Evolutionary conservation across 2,113 vertebrate species (phyloP), one percentile per base, ranked within the genome.

Genomic region (Phrynosoma blainvillii): DNA sequence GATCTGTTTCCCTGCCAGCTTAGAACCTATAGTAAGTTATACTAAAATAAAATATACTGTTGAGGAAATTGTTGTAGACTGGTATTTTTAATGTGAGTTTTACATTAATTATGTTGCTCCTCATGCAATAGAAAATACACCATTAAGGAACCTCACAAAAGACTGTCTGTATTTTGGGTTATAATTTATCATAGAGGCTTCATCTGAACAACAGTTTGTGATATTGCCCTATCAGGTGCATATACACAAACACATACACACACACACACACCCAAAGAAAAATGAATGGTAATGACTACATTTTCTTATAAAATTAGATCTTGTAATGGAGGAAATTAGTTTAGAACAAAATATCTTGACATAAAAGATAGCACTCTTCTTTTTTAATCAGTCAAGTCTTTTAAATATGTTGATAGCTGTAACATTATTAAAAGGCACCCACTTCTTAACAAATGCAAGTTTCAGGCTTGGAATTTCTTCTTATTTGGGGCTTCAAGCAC

Each of bases 81-180:
- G 74, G 42, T 84, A 0, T 70, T 25, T 32, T 0, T 0, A 2
- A n/a, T 87, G n/a, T 74, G 16, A 32, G 10, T 16, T 73, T 65
- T 82, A 36, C 18, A 77, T 54, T 84, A 65, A 85, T 32, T 71
- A 2, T 2, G n/a, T 81, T 82, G 11, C n/a, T 89, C 40, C 82
- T 0, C n/a, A 0, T 52, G 1, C 1, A 80, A 66, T 32, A 54
- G 13, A 85, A 84, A 66, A 5, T 0, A 0, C 16, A 16, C 12
- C 14, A 23, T 80, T 89, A 2, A 84, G 84, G 5, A 16, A 62
- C 56, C 56, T 59, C 56, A 54, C 32, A 8, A 62, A 80, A 10
- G 40, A 14, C 30, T 86, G 40, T 27, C 42, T 47, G 1, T 42
- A 13, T 59, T 66, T 6, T 90, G 23, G 6, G 4, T 12, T n/a